Evolutionary conservation across 2,797 vertebrate genomes (phyloP).

Genomic region (Aeoliscus strigatus): DNA sequence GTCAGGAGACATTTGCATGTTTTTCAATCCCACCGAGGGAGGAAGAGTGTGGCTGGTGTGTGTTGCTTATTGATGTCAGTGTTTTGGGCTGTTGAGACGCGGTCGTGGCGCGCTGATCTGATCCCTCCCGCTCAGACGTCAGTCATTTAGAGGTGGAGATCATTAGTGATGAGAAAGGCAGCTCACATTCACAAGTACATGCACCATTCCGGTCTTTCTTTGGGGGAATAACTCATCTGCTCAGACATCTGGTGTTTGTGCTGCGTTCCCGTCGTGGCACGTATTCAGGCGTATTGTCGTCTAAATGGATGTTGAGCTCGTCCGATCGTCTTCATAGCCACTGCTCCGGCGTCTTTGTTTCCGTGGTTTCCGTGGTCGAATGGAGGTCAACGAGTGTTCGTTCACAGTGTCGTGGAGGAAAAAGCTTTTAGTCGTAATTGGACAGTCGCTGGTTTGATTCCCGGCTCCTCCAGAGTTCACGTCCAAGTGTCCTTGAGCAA

Average conservation of each 20-base stretch:
- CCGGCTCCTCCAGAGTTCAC: too few species aligned
- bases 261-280: slow-evolving; percentile 65
- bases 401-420: too few species aligned
- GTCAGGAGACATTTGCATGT: slow-evolving; percentile 29
- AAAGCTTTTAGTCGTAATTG: too few species aligned
- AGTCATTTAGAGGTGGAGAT: slow-evolving; percentile 50
- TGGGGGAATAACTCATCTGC: slow-evolving; percentile 41
- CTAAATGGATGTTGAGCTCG: slow-evolving; percentile 65
- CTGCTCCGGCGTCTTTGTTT: too few species aligned
- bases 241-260: slow-evolving; percentile 73
- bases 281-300: slow-evolving; percentile 68
- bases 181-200: slow-evolving; percentile 34
- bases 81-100: slow-evolving; percentile 37
- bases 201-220: slow-evolving; percentile 44
- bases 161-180: slow-evolving; percentile 38
- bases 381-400: too few species aligned
- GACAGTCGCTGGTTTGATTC: too few species aligned
- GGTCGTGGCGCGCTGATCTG: slow-evolving; percentile 44
- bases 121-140: slow-evolving; percentile 41
- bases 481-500: too few species aligned
- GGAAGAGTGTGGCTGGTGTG: slow-evolving; percentile 15
- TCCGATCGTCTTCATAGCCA: slow-evolving; percentile 65
- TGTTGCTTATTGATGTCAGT: slow-evolving; percentile 43
- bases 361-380: too few species aligned
- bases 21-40: slow-evolving; percentile 8